phyloP scores from a whole-genome alignment of 2,888 invertebrate species.

The Philopedon plagiatum region DNA sequence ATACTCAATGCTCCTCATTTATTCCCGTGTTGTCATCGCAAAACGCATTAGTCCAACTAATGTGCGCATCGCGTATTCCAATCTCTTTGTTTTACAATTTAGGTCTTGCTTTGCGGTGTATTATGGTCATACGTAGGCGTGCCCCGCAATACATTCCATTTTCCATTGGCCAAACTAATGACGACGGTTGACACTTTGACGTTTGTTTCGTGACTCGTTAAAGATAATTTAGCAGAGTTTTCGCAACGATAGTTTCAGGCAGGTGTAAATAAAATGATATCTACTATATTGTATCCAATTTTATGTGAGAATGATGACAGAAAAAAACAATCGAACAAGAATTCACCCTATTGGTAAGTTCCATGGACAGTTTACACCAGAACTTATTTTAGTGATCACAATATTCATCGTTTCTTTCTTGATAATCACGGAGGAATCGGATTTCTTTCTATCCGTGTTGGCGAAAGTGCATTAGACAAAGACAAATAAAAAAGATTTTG shows the following conservation, averaged over 20 bases:
- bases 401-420: no score
- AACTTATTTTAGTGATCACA: no score
- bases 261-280: no score
- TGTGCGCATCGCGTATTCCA: constrained; percentile 31
- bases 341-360: no score
- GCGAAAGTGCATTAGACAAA: no score
- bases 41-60: constrained; percentile 28
- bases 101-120: constrained; percentile 30
- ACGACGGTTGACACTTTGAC: constrained; percentile 46
- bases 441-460: no score
- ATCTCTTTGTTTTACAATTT: constrained; percentile 36
- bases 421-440: no score
- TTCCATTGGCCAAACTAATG: constrained; percentile 33
- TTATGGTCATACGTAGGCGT: constrained; percentile 44
- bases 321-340: no score
- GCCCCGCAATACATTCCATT: constrained; percentile 6
- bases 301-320: no score
- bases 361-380: no score
- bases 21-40: constrained; percentile 14
- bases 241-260: neutral
- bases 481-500: no score
- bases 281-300: no score
- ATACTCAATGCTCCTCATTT: neutral
- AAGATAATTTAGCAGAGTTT: constrained; percentile 29
- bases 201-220: constrained; percentile 32